Evolutionary conservation across 2,888 invertebrate genomes (phyloP), one percentile per base, ranked within the genome.

Genomic region (Gastrophysa polygoni): DNA sequence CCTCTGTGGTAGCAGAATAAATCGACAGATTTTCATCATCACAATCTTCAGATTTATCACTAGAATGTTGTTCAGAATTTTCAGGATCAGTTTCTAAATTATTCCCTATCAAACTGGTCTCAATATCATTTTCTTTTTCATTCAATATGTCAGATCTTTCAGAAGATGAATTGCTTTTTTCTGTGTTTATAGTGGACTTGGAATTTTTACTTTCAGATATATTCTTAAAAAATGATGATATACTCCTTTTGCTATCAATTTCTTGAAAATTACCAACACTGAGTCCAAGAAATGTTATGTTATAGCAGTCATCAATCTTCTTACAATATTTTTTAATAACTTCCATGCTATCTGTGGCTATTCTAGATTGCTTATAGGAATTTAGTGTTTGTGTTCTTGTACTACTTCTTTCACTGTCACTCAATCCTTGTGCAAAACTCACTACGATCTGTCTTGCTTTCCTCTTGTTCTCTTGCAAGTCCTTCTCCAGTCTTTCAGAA

Each of bases 221-320:
- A 24, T 59, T 61, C 16, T 48, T 52, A 34, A 78, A 78, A 72
- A 75, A 77, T 18, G 73, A 70, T 18, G 75, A 70, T 17, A 79
- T 78, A 28, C 72, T 73, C 48, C 64, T 68, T 4, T 83, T 84
- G 77, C 86, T 87, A 64, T 85, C 85, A 58, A 81, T 80, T 50
- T 88, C 86, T 78, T 89, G 88, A 80, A 94, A 94, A 78, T 93
- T 92, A 0, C 91, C 88, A 11, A 89, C 91, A 75, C 90, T 91
- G n/a, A 94, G 84, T 0, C 92, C 91, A 16, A 94, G 80, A 78
- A 88, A 89, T 63, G 85, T 88, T 14, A 93, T 84, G 0, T 88
- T 50, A 69, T 75, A 82, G 28, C 60, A 75, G 2, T 76, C 80
- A 63, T 79, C 75, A 5, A 70, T n/a, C 63, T 71, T 76, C 18